Evolutionary conservation across 2,888 invertebrate species (phyloP).

Genomic region (Galeopsomyia nigrocyanea): DNA sequence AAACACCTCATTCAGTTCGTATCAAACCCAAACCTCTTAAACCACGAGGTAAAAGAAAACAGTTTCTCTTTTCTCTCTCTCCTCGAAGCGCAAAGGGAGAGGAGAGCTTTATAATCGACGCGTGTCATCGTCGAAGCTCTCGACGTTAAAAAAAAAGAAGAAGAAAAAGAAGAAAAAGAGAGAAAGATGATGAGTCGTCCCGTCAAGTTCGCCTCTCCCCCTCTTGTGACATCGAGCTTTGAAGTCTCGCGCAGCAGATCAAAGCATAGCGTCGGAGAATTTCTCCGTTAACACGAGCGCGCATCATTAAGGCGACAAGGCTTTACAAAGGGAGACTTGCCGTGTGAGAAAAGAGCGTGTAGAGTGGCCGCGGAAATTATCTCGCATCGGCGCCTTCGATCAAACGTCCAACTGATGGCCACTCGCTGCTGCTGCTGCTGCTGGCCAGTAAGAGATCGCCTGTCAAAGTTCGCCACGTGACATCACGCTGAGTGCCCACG

Average conservation of each 20-base stretch:
- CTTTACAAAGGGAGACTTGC: neutral
- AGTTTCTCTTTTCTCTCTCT: neutral
- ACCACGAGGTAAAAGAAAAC: too few species aligned
- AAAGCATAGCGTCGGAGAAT: slow-evolving; percentile 22
- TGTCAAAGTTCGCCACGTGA: too few species aligned
- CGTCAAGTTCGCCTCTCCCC: slow-evolving; percentile 1
- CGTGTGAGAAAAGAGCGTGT: neutral
- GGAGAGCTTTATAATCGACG: slow-evolving; percentile 27
- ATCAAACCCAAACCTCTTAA: too few species aligned
- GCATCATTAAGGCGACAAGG: slow-evolving; percentile 31
- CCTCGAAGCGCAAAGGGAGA: slow-evolving; percentile 12
- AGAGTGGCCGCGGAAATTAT: slow-evolving; percentile 28
- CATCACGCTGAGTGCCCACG: too few species aligned
- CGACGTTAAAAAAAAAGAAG: slow-evolving; percentile 8
- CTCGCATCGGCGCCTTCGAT: slow-evolving; percentile 23
- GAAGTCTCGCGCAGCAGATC: slow-evolving; percentile 35
- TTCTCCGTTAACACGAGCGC: neutral
- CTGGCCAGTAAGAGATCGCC: too few species aligned
- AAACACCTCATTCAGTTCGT: too few species aligned
- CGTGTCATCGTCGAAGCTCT: neutral
- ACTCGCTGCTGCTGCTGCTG: too few species aligned
- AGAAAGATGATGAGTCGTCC: neutral
- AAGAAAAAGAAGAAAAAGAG: slow-evolving; percentile 1
- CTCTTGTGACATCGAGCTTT: slow-evolving; percentile 6
- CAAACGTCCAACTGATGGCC: slow-evolving; percentile 11